phyloP scores from a whole-genome alignment of 2,888 invertebrate genomes.

The Rhagonycha lutea region DNA sequence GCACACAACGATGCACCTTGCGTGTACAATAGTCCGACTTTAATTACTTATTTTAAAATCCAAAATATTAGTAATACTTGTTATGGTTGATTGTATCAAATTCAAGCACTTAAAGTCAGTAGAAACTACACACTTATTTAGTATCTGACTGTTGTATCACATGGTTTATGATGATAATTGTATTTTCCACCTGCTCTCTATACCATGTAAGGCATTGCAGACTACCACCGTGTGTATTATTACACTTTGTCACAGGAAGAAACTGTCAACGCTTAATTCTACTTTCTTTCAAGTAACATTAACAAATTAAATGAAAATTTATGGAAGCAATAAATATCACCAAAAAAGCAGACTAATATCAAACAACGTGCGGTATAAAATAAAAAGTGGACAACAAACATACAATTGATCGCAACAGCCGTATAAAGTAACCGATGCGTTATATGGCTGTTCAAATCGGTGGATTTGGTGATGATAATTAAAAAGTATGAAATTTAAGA shows the following conservation, averaged over 20 bases:
- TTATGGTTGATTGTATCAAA: slow-evolving; percentile 21
- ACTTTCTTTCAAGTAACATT: neutral
- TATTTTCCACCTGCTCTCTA: slow-evolving; percentile 31
- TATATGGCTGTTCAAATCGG: neutral
- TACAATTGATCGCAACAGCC: neutral
- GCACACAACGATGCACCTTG: slow-evolving; percentile 35
- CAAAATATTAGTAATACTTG: slow-evolving; percentile 8
- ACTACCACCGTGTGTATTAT: slow-evolving; percentile 3
- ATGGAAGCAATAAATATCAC: neutral
- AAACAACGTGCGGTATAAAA: neutral
- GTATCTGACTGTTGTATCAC: slow-evolving; percentile 39
- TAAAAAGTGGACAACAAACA: neutral
- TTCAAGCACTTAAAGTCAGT: slow-evolving; percentile 16
- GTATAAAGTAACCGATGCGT: neutral
- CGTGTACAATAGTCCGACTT: slow-evolving; percentile 30
- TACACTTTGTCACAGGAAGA: slow-evolving; percentile 20
- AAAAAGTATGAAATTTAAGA: neutral
- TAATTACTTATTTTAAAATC: slow-evolving; percentile 11
- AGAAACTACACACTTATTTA: slow-evolving; percentile 33
- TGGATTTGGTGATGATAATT: neutral
- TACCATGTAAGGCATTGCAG: slow-evolving; percentile 2
- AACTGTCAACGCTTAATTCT: slow-evolving; percentile 20
- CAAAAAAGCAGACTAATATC: neutral
- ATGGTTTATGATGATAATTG: slow-evolving; percentile 36
- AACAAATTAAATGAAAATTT: neutral